These are phyloP conservation scores for Aphodius sticticus DNA, from an alignment of 2,888 invertebrate species.

Conservation along the genomic window DNA sequence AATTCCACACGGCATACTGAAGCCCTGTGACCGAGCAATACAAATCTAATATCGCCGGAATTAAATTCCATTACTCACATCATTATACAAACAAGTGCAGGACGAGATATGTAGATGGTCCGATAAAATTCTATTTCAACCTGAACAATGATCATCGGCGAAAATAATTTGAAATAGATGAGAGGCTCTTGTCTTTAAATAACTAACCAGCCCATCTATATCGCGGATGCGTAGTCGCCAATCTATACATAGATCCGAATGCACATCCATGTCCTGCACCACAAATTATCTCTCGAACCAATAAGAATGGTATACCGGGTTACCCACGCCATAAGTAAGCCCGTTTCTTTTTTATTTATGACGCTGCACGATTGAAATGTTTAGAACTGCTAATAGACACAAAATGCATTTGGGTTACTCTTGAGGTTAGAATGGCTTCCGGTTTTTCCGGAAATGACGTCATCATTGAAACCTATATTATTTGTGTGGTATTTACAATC, in stretches of 20 bases:
- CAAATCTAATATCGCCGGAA: constrained; percentile 5
- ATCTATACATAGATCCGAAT: background rate
- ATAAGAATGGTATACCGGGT: background rate
- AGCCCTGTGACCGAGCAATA: constrained; percentile 9
- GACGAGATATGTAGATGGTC: constrained; percentile 13
- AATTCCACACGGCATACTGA: constrained; percentile 8
- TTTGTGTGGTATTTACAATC: no score
- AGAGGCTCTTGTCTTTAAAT: constrained; percentile 11
- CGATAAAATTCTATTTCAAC: constrained; percentile 19
- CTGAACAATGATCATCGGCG: constrained; percentile 13
- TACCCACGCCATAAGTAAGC: no score
- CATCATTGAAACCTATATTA: no score
- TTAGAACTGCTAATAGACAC: no score
- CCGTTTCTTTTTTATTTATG: no score
- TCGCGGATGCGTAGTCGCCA: background rate
- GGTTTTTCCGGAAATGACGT: no score
- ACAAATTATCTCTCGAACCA: background rate
- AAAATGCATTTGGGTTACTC: no score
- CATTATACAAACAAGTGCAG: constrained; percentile 13
- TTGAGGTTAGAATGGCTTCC: no score
- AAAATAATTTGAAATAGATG: constrained; percentile 20
- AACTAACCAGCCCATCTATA: background rate
- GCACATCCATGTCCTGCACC: background rate
- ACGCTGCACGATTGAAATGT: no score
- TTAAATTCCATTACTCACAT: constrained; percentile 14